Percentiles rank a stretch among this genome's conserved stretches.
Evolutionary conservation across 2,113 vertebrate species (phyloP).

Genomic region (Synchiropus splendidus): DNA sequence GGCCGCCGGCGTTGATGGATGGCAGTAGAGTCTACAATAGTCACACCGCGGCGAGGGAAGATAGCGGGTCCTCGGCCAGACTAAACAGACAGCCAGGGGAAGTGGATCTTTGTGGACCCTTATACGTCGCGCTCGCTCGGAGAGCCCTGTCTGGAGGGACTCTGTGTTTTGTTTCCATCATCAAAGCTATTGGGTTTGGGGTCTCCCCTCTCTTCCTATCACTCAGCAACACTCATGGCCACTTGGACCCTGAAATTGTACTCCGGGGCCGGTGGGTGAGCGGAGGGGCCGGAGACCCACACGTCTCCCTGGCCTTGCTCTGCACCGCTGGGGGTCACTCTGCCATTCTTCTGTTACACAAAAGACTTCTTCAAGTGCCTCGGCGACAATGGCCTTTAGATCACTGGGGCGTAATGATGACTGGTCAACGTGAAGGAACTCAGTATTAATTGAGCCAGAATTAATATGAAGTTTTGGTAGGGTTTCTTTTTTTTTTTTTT

Average conservation of each 20-base stretch:
- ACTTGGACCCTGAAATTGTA: constrained; percentile 64
- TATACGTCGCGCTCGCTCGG: constrained; percentile 26
- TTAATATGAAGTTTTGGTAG: constrained; percentile 62
- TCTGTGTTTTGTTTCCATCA: constrained; percentile 65
- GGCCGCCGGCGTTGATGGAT: constrained; percentile 15
- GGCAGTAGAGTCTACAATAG: neutral
- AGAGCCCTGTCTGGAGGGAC: constrained; percentile 32
- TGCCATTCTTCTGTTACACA: constrained; percentile 63
- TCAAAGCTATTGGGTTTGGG: constrained; percentile 55
- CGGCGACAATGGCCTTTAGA: constrained; percentile 71
- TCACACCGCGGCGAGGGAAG: constrained; percentile 10
- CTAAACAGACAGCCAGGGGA: constrained; percentile 18
- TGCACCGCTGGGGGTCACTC: constrained; percentile 59
- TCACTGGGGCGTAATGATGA: constrained; percentile 66
- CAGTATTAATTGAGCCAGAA: constrained; percentile 68
- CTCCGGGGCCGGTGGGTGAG: constrained; percentile 41
- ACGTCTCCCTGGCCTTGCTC: constrained; percentile 52
- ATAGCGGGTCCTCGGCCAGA: constrained; percentile 10
- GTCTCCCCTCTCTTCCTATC: constrained; percentile 52
- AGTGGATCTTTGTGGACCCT: constrained; percentile 1
- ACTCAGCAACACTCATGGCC: constrained; percentile 64
- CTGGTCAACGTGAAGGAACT: constrained; percentile 58
- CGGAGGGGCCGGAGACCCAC: constrained; percentile 48
- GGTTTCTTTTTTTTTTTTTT: constrained; percentile 6
- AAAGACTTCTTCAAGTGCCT: constrained; percentile 71